These are phyloP conservation scores for Aphaenogaster floridana DNA, from an alignment of 1,140 invertebrate genomes.

Conservation along the genomic window DNA sequence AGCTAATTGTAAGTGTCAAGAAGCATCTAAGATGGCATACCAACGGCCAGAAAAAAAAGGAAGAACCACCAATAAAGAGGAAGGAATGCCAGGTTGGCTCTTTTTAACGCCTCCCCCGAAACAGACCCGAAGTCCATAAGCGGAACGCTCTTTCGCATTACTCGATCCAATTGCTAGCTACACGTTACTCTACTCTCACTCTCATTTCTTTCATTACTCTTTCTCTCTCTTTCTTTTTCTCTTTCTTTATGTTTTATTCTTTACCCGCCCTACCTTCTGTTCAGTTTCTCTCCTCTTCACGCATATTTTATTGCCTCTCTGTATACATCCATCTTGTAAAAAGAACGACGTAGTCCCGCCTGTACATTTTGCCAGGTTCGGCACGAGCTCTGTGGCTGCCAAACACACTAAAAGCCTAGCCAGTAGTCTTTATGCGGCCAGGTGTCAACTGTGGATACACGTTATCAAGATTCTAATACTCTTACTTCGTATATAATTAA, in stretches of 20 bases:
- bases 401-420: conserved; percentile 61
- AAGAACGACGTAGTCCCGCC: conserved; percentile 44
- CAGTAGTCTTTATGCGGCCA: conserved; percentile 56
- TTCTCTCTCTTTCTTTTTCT: conserved; percentile 63
- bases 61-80: neutral
- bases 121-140: conserved; percentile 64
- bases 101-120: conserved; percentile 65
- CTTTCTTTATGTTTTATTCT: neutral
- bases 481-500: too few species aligned
- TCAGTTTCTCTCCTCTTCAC: conserved; percentile 15
- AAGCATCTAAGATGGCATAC: conserved; percentile 28
- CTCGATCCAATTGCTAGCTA: conserved; percentile 64
- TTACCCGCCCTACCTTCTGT: neutral
- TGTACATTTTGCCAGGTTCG: conserved; percentile 40
- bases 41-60: conserved; percentile 66
- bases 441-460: conserved; percentile 54
- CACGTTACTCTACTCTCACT: conserved; percentile 43
- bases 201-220: conserved; percentile 54
- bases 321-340: conserved; percentile 46
- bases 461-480: conserved; percentile 9
- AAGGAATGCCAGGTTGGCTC: conserved; percentile 67
- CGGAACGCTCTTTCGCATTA: conserved; percentile 72
- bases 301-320: conserved; percentile 62
- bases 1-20: conserved; percentile 13
- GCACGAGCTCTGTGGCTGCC: conserved; percentile 62